These are phyloP conservation scores for Epirrita christyi DNA, from an alignment of 2,888 invertebrate species.

Conservation along the genomic window DNA sequence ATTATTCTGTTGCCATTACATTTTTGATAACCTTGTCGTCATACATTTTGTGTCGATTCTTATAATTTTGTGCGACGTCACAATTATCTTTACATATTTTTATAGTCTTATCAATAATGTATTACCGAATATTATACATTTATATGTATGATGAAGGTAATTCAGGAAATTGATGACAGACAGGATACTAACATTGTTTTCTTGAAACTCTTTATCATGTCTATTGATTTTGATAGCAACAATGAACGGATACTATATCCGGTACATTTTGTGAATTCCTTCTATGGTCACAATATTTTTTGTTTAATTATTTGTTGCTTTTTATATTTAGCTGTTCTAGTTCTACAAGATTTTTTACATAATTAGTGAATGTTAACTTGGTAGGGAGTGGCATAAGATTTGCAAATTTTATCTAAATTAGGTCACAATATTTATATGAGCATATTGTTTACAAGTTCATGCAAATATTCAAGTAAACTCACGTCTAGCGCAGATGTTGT, in stretches of 20 bases:
- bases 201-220: slow-evolving; percentile 18
- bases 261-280: not conserved
- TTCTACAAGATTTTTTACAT: no score
- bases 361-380: no score
- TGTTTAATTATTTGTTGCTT: no score
- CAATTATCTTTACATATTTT: no score
- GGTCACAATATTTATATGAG: slow-evolving; percentile 16
- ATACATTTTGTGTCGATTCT: no score
- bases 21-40: no score
- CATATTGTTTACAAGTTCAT: slow-evolving; percentile 47
- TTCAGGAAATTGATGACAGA: slow-evolving; percentile 19
- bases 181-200: slow-evolving; percentile 14
- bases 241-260: slow-evolving; percentile 19
- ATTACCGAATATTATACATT: not conserved
- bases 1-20: no score
- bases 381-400: not conserved
- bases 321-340: not conserved
- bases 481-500: slow-evolving; percentile 52
- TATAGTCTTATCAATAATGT: slow-evolving; percentile 9
- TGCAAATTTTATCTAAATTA: slow-evolving; percentile 1
- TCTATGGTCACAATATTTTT: not conserved
- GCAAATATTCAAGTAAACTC: slow-evolving; percentile 43
- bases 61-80: not conserved
- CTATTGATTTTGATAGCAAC: slow-evolving; percentile 16
- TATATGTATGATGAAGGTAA: not conserved